Base-by-base conservation (phyloP, 2,113 vertebrate genomes). In the Urocolius indicus region DNA sequence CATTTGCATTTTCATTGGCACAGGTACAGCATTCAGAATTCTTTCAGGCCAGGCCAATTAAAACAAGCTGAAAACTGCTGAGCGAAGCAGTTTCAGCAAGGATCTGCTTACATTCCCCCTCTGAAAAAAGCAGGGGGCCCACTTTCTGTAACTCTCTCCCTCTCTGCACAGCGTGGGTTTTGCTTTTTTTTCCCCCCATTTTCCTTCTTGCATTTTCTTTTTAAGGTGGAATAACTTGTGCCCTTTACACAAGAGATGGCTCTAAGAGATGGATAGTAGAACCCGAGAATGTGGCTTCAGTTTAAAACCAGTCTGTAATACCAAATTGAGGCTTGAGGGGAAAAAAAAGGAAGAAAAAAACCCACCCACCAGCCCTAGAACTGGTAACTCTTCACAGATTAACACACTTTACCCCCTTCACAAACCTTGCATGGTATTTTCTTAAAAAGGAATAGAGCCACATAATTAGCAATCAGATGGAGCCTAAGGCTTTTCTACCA, bases 11-110 rank as follows among this genome's bases (percentile, higher is more conserved):
- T 98, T 97, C 91, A 57, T 98, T 98, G 98, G 97, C 97, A 89
- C 93, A 97, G 97, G 97, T 97, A 98, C 98, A 97, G 94, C 95
- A 76, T 94, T 97, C 96, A 95, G 94, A 84, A 98, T 95, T 95
- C 98, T 98, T 98, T 98, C 81, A 98, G 97, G 93, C 94, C 94
- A 95, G 95, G 97, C 97, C 98, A 98, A 98, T 98, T 97, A 98
- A 97, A 98, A 98, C 97, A 98, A 97, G 96, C 95, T 94, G 68
- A 85, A 97, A 97, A 98, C 62, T 98, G 97, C 97, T 98, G 98
- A 98, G 94, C 58, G 91, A 69, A 97, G 97, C 74, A 93, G 88
- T 98, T 97, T 96, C 85, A 94, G 93, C 87, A 75, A 96, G 94
- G 97, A 97, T 98, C 97, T 96, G 96, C 97, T 98, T 97, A 98